These are phyloP conservation scores for Phortica magna DNA, from an alignment of 2,888 invertebrate species.

Conservation along the genomic window DNA sequence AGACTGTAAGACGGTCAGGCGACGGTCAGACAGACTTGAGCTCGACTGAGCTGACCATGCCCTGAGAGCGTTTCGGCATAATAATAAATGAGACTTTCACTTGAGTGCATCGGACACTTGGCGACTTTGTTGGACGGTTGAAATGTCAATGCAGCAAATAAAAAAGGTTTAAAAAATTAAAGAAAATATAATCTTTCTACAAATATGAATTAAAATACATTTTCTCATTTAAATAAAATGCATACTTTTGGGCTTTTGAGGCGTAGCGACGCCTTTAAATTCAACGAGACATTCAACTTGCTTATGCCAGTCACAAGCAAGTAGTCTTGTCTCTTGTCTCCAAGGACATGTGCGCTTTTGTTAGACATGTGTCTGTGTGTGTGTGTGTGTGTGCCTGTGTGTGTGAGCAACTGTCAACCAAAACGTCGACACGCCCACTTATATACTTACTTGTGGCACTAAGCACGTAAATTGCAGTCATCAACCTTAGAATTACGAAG, in stretches of 20 bases:
- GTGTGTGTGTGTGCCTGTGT: constrained; percentile 42
- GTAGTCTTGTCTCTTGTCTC: too few species aligned
- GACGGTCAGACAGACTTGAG: background rate
- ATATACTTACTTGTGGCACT: background rate
- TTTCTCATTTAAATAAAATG: constrained; percentile 34
- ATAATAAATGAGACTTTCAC: constrained; percentile 58
- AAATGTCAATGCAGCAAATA: constrained; percentile 37
- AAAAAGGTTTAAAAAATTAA: constrained; percentile 12
- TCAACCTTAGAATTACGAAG: constrained; percentile 10
- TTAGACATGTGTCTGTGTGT: constrained; percentile 43
- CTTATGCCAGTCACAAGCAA: background rate
- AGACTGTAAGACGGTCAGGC: too few species aligned
- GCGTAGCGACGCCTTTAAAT: constrained; percentile 7
- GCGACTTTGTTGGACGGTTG: constrained; percentile 12
- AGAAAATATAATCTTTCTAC: constrained; percentile 38
- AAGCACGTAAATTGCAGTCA: constrained; percentile 32
- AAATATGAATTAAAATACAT: constrained; percentile 69
- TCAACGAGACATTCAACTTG: background rate
- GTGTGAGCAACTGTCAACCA: constrained; percentile 54
- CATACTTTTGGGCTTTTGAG: constrained; percentile 33
- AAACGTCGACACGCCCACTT: constrained; percentile 37
- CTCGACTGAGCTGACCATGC: background rate
- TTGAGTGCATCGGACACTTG: constrained; percentile 52
- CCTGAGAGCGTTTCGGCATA: background rate
- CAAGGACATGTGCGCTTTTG: constrained; percentile 38